phyloP scores from a whole-genome alignment of 2,888 invertebrate genomes.

The Bruchidius siliquastri region DNA sequence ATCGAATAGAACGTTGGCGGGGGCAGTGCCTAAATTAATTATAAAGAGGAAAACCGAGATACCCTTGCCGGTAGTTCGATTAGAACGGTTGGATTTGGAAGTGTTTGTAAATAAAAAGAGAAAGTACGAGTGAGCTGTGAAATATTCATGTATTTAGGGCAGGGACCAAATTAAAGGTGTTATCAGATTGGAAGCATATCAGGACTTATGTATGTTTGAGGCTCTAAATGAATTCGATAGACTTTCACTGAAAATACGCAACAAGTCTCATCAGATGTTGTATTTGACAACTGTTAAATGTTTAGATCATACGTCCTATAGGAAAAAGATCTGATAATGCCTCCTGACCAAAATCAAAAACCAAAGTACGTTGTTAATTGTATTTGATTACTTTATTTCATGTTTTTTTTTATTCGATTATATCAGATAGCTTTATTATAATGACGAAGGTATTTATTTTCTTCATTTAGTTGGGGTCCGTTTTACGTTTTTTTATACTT shows the following conservation, averaged over 20 bases:
- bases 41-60: slow-evolving; percentile 35
- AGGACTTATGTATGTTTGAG: not conserved
- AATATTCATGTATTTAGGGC: slow-evolving; percentile 16
- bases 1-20: slow-evolving; percentile 24
- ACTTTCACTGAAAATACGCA: not conserved
- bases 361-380: slow-evolving; percentile 16
- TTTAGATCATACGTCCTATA: no score
- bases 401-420: slow-evolving; percentile 5
- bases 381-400: slow-evolving; percentile 13
- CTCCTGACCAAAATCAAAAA: not conserved
- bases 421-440: not conserved
- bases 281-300: no score
- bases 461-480: not conserved
- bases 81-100: slow-evolving; percentile 31
- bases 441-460: not conserved
- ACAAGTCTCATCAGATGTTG: not conserved
- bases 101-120: slow-evolving; percentile 21
- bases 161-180: slow-evolving; percentile 29
- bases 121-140: slow-evolving; percentile 15
- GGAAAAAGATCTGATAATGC: not conserved
- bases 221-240: not conserved
- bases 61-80: slow-evolving; percentile 33
- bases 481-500: not conserved
- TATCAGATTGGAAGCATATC: not conserved
- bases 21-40: slow-evolving; percentile 37